Conservation (phyloP, 2,888 invertebrate genomes). For the Leptopilina syphax region DNA sequence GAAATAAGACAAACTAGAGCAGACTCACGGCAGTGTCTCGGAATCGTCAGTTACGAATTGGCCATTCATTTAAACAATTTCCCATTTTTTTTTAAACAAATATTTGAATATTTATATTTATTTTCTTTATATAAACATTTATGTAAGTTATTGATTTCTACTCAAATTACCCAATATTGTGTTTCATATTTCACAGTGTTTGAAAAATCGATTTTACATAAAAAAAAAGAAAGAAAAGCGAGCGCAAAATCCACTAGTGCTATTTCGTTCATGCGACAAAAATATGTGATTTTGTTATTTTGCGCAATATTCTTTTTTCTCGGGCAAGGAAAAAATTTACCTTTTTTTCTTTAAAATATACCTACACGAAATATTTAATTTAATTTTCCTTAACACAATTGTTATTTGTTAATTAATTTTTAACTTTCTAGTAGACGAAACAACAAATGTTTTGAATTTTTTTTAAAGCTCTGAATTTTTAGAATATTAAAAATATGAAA, state of each 20-base stretch:
- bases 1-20: conserved; percentile 60
- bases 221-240: neutral
- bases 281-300: conserved; percentile 6
- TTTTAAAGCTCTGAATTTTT: too few relatives aligned
- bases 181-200: neutral
- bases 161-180: neutral
- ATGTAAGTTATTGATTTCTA: neutral
- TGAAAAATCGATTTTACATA: neutral
- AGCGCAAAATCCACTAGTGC: neutral
- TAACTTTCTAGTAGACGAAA: neutral
- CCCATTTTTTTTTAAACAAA: neutral
- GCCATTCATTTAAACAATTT: neutral
- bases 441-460: neutral
- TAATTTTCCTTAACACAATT: too few relatives aligned
- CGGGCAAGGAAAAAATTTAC: too few relatives aligned
- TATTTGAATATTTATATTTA: neutral
- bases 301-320: neutral
- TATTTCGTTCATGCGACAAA: neutral
- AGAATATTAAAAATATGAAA: neutral
- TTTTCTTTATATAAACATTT: neutral
- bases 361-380: too few relatives aligned
- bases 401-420: neutral
- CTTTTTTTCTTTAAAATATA: too few relatives aligned
- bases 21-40: conserved; percentile 53
- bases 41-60: conserved; percentile 48